Evolutionary conservation across 1,140 invertebrate genomes (phyloP).

Genomic region (Brachionus asplanchnoidis): DNA sequence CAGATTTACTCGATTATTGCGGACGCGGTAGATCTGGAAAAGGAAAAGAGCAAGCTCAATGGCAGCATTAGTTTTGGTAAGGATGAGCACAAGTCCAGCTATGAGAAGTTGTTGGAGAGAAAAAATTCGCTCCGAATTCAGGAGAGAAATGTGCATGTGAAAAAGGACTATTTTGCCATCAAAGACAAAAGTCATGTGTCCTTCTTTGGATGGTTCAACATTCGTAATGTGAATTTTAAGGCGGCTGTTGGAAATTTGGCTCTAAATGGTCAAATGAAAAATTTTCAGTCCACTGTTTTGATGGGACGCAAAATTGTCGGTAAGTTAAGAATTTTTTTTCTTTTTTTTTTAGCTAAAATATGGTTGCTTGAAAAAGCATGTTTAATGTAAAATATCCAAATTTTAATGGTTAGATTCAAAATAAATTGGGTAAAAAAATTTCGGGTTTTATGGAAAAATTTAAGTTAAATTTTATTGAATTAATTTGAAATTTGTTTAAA

Average conservation of each 20-base stretch:
- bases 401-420: too few species aligned
- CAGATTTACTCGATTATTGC: slow-evolving; percentile 96
- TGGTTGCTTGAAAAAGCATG: too few species aligned
- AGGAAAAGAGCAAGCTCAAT: slow-evolving; percentile 75
- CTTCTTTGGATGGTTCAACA: slow-evolving; percentile 28
- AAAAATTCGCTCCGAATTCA: slow-evolving; percentile 3
- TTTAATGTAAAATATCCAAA: too few species aligned
- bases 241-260: slow-evolving; percentile 18
- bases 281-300: not conserved
- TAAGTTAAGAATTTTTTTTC: not conserved
- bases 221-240: slow-evolving; percentile 8
- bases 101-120: not conserved
- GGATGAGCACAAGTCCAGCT: not conserved
- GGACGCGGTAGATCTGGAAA: slow-evolving; percentile 65
- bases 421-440: too few species aligned
- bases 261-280: slow-evolving; percentile 36
- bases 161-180: slow-evolving; percentile 3
- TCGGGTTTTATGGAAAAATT: too few species aligned
- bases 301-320: slow-evolving; percentile 4
- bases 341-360: too few species aligned
- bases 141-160: not conserved
- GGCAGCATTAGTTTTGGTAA: slow-evolving; percentile 49
- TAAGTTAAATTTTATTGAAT: too few species aligned
- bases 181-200: slow-evolving; percentile 33
- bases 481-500: too few species aligned